Percentiles rank a stretch among this genome's conserved stretches.
Evolutionary conservation across 2,888 invertebrate genomes (phyloP).

Genomic region (Odontothrips loti): DNA sequence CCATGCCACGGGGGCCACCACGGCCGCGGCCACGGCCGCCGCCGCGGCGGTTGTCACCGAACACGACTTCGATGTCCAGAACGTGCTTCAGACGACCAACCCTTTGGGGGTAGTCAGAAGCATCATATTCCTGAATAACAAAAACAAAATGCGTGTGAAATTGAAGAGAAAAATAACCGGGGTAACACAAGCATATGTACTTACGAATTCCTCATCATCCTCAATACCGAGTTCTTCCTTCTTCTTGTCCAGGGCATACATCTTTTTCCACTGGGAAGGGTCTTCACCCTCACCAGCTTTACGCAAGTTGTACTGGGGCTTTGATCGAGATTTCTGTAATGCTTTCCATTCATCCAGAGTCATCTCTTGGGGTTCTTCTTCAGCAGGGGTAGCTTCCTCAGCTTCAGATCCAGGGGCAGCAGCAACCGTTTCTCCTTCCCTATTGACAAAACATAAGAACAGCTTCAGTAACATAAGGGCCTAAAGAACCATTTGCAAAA

Average conservation of each 20-base stretch:
- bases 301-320: slow-evolving; percentile 85
- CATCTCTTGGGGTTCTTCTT: slow-evolving; percentile 79
- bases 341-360: slow-evolving; percentile 95
- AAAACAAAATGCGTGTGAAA: background rate
- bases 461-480: background rate
- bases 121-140: slow-evolving; percentile 56
- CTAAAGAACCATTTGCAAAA: background rate
- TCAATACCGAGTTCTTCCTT: slow-evolving; percentile 52
- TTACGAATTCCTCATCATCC: slow-evolving; percentile 42
- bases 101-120: slow-evolving; percentile 76
- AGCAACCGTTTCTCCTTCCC: slow-evolving; percentile 43
- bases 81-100: slow-evolving; percentile 82
- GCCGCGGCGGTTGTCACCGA: slow-evolving; percentile 70
- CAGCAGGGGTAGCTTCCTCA: slow-evolving; percentile 52
- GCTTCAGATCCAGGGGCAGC: slow-evolving; percentile 41
- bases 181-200: too few species aligned
- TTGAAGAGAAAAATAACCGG: background rate
- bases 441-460: slow-evolving; percentile 35
- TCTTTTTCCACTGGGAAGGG: slow-evolving; percentile 86
- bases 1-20: background rate
- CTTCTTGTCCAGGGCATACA: slow-evolving; percentile 72
- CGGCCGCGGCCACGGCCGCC: slow-evolving; percentile 55
- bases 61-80: slow-evolving; percentile 82
- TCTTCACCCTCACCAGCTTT: slow-evolving; percentile 94
- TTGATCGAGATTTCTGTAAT: slow-evolving; percentile 70